phyloP scores from a whole-genome alignment of 2,113 vertebrate genomes.

The Takifugu bimaculatus region DNA sequence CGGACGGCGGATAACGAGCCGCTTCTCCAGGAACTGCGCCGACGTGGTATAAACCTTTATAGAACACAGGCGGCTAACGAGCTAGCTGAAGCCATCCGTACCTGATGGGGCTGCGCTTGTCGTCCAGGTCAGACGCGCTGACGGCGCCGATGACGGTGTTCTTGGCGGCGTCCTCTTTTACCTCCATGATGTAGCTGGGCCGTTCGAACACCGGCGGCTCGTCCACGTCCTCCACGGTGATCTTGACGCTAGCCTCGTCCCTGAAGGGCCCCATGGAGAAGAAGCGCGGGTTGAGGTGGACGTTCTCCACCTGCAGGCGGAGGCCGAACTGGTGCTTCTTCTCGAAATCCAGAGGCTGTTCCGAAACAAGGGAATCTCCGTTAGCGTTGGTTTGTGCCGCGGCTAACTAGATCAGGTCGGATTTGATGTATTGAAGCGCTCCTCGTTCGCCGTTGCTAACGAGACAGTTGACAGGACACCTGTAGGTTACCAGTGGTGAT shows the following conservation, averaged over 20 bases:
- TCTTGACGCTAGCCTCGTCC: conserved; percentile 84
- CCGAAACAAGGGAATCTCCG: not conserved
- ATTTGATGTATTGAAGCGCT: conserved; percentile 42
- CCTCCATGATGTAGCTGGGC: conserved; percentile 84
- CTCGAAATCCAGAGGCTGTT: conserved; percentile 88
- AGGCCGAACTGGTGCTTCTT: conserved; percentile 84
- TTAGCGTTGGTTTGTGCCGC: conserved; percentile 24
- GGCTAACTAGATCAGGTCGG: conserved; percentile 42
- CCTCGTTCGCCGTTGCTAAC: conserved; percentile 45
- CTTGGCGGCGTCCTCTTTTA: conserved; percentile 82
- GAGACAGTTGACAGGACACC: conserved; percentile 43
- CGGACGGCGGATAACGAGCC: too few species aligned
- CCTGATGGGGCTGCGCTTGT: conserved; percentile 84
- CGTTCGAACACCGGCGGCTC: conserved; percentile 89
- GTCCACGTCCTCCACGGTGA: conserved; percentile 88
- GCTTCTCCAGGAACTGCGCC: too few species aligned
- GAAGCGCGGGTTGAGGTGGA: conserved; percentile 82
- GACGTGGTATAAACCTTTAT: too few species aligned
- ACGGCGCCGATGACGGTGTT: conserved; percentile 82
- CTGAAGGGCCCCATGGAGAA: conserved; percentile 85
- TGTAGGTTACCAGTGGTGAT: conserved; percentile 3
- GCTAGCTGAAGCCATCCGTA: conserved; percentile 43
- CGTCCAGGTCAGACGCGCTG: conserved; percentile 86
- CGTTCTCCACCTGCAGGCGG: conserved; percentile 89
- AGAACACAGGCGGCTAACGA: too few species aligned